phyloP scores from a whole-genome alignment of 2,888 invertebrate species.

The Eupsilia transversa region DNA sequence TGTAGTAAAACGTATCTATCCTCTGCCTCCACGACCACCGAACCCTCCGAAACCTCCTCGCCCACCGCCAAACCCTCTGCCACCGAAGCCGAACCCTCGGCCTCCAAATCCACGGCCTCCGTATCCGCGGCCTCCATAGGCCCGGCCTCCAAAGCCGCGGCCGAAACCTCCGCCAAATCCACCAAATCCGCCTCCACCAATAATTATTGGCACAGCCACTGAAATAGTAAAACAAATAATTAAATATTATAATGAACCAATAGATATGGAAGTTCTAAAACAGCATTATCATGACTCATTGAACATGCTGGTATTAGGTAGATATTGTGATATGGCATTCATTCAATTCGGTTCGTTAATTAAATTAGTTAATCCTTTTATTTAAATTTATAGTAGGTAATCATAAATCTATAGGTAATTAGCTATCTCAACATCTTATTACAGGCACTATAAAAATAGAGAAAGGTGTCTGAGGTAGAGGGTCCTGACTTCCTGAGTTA shows the following conservation, averaged over 20 bases:
- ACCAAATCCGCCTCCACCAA: slow-evolving; percentile 67
- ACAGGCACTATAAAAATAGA: not conserved
- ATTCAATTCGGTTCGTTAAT: not conserved
- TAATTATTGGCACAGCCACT: slow-evolving; percentile 68
- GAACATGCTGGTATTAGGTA: not conserved
- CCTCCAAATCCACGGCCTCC: slow-evolving; percentile 72
- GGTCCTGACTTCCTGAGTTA: not conserved
- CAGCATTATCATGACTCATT: not conserved
- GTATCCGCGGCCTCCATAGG: slow-evolving; percentile 61
- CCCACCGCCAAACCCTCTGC: slow-evolving; percentile 56
- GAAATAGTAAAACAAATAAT: slow-evolving; percentile 10
- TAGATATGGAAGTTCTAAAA: not conserved
- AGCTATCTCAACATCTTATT: not conserved
- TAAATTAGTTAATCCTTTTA: slow-evolving; percentile 1
- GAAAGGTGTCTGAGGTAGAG: not conserved
- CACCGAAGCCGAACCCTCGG: no score
- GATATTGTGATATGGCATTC: not conserved
- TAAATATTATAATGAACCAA: not conserved
- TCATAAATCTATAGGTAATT: no score
- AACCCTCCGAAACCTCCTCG: slow-evolving; percentile 53
- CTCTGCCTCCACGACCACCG: slow-evolving; percentile 61
- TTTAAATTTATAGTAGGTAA: no score
- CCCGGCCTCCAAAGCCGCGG: slow-evolving; percentile 71
- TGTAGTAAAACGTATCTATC: slow-evolving; percentile 18
- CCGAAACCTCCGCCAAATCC: slow-evolving; percentile 70